Percentiles rank a stretch among this genome's conserved stretches.
These are phyloP conservation scores for Anarhynchus alexandrinus DNA, from an alignment of 2,113 vertebrate genomes.

Conservation along the genomic window DNA sequence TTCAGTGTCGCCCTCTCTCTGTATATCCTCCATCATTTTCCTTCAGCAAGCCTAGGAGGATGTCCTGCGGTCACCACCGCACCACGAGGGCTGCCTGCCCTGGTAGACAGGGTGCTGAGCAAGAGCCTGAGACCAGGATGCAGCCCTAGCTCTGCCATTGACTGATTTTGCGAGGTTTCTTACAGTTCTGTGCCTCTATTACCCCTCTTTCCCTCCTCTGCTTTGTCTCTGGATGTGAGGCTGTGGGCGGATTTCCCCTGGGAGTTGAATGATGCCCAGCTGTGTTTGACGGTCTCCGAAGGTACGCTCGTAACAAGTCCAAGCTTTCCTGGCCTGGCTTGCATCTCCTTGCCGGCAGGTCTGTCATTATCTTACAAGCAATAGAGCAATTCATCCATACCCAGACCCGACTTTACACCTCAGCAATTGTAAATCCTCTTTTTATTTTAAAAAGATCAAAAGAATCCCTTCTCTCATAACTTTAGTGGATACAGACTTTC, in stretches of 20 bases:
- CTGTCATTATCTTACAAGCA: neutral
- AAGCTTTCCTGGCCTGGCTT: neutral
- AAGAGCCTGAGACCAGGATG: neutral
- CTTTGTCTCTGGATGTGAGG: neutral
- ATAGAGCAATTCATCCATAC: neutral
- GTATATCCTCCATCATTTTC: neutral
- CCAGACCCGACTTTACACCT: neutral
- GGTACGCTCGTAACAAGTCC: accelerated
- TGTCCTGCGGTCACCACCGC: neutral
- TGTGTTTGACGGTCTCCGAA: neutral
- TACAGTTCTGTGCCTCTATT: neutral
- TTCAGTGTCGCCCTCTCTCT: neutral
- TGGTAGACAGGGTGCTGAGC: neutral
- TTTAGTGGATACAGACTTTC: neutral
- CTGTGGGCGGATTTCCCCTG: neutral
- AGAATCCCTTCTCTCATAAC: neutral
- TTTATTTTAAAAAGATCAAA: neutral
- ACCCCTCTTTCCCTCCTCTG: neutral
- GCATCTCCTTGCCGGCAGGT: neutral
- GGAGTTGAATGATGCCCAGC: neutral
- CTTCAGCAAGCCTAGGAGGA: neutral
- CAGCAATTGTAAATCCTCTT: neutral
- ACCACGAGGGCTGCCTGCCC: neutral
- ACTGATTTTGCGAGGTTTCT: neutral
- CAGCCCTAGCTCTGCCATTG: neutral